Conservation (phyloP, 2,888 invertebrate species). For the Macrophya alboannulata region DNA sequence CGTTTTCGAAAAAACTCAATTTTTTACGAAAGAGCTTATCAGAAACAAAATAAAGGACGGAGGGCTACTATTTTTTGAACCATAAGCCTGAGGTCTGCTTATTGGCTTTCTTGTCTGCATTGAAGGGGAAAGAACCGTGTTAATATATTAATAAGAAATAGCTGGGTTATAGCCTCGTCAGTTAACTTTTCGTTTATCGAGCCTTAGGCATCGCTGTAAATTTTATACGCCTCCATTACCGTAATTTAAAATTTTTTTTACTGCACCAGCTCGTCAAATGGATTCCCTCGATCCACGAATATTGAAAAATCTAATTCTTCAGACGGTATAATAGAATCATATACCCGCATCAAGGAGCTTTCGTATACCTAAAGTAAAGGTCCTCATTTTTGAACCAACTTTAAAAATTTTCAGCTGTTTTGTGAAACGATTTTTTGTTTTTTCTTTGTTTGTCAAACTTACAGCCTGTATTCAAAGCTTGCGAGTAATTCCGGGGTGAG, state of each 20-base stretch:
- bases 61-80: not conserved
- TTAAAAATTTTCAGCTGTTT: not conserved
- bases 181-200: not conserved
- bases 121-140: not conserved
- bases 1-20: not conserved
- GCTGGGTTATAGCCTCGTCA: not conserved
- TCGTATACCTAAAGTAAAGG: not conserved
- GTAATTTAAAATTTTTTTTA: not conserved
- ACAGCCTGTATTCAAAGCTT: not conserved
- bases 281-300: not conserved
- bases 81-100: not conserved
- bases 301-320: not conserved
- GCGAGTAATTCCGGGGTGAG: not conserved
- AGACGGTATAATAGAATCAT: not conserved
- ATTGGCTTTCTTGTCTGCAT: not conserved
- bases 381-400: not conserved
- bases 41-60: not conserved
- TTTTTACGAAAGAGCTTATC: not conserved
- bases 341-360: not conserved
- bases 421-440: not conserved
- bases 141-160: slow-evolving; percentile 2
- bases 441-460: not conserved
- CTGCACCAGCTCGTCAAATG: not conserved
- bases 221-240: not conserved
- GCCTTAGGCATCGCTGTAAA: slow-evolving; percentile 6